Conservation (phyloP, 2,888 invertebrate genomes). For the Ernsta delagoae region DNA sequence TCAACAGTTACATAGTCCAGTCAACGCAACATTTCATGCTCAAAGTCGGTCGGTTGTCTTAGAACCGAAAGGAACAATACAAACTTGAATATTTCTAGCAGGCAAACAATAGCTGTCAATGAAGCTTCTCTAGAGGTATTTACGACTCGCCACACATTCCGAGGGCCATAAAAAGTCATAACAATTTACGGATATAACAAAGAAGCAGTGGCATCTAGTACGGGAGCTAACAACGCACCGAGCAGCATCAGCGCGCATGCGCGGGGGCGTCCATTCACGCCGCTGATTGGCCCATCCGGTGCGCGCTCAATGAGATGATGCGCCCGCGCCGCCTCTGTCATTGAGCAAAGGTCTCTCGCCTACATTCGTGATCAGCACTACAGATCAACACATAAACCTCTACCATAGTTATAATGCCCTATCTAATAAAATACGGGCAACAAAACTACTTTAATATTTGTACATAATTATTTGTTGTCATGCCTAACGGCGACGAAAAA, state of each 20-base stretch:
- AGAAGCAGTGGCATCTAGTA: slow-evolving; percentile 73
- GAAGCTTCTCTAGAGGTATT: slow-evolving; percentile 58
- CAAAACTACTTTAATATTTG: too few relatives aligned
- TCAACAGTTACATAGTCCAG: background rate
- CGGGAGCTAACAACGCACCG: slow-evolving; percentile 73
- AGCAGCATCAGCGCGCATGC: slow-evolving; percentile 63
- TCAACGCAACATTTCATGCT: slow-evolving; percentile 1
- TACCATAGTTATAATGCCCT: slow-evolving; percentile 27
- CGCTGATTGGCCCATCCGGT: slow-evolving; percentile 85
- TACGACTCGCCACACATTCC: slow-evolving; percentile 71
- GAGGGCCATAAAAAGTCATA: slow-evolving; percentile 74
- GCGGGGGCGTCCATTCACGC: slow-evolving; percentile 84
- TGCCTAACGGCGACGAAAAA: too few relatives aligned
- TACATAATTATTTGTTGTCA: too few relatives aligned
- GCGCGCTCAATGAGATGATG: slow-evolving; percentile 83
- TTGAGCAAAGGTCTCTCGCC: slow-evolving; percentile 82
- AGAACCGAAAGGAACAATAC: slow-evolving; percentile 11
- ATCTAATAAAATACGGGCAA: slow-evolving; percentile 15
- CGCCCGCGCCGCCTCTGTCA: slow-evolving; percentile 77
- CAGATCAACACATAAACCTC: slow-evolving; percentile 44
- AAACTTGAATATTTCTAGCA: slow-evolving; percentile 21
- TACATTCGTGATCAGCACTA: slow-evolving; percentile 72
- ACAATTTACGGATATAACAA: slow-evolving; percentile 79
- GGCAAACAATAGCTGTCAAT: slow-evolving; percentile 61
- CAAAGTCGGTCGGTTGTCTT: slow-evolving; percentile 39